Evolutionary conservation across 1,140 invertebrate genomes (phyloP).

Genomic region (Arion vulgaris): DNA sequence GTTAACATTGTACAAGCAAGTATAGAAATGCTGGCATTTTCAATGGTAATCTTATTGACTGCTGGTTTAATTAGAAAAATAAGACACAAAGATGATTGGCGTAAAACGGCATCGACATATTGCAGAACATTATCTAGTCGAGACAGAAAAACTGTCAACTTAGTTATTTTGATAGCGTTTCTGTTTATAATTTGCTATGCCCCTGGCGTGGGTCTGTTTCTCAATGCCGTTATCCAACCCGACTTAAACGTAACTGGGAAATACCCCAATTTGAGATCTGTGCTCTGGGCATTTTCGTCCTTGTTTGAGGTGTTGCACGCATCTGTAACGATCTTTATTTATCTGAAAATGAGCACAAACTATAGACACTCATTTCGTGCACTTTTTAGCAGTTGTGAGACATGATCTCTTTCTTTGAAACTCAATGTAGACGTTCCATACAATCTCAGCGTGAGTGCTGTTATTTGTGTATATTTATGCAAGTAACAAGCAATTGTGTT

Average conservation of each 20-base stretch:
- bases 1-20: background rate
- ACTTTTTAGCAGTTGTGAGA: background rate
- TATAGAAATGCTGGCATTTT: background rate
- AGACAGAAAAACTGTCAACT: background rate
- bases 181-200: background rate
- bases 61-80: background rate
- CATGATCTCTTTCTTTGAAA: too few relatives aligned
- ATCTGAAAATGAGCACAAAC: slow-evolving; percentile 1
- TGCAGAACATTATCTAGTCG: background rate
- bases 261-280: background rate
- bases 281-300: background rate
- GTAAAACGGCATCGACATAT: background rate
- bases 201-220: background rate
- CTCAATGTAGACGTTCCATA: too few relatives aligned
- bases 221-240: background rate
- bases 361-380: background rate
- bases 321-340: background rate
- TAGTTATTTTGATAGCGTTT: background rate
- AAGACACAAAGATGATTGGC: background rate
- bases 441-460: too few relatives aligned
- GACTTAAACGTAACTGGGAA: background rate
- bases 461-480: too few relatives aligned
- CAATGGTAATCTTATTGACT: background rate
- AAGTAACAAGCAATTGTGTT: too few relatives aligned
- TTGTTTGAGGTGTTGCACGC: background rate